Evolutionary conservation across 2,113 vertebrate species (phyloP), one percentile per base, ranked within the genome.

Genomic region (Tyto alba): DNA sequence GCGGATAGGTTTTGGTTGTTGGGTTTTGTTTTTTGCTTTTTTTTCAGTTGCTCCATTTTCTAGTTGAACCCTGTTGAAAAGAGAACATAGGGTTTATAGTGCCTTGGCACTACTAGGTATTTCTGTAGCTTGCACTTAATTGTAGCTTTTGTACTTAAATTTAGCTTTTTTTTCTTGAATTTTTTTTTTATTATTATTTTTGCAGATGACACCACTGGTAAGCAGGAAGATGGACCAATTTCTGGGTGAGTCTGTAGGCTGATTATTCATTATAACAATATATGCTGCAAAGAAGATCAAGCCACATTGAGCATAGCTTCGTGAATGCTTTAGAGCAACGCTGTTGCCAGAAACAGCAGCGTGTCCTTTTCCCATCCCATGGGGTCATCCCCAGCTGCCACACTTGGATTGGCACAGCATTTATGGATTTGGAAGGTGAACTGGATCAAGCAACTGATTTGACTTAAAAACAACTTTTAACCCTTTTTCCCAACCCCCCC

Each of bases 211-310:
- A 97, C 94, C 30, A 90, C 92, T 66, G 95, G 95, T 63, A 98
- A 98, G 66, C 97, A 97, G 86, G 97, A 98, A 94, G 96, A 97
- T 85, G 96, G 96, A 96, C 90, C 96, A 72, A 96, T 97, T 87
- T 83, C 96, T 82, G 96, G 97, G 98, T 98, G 86, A 97, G 96
- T 96, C 16, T 75, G 23, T 69, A 84, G 83, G 4, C 60, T 66
- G 16, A 74, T 91, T 55, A 10, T 74, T 80, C 7, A 0, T 78
- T 27, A 3, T 48, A 34, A 30, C 10, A 23, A 3, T 20, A 18
- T 2, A 3, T 19, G 4, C 45, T 57, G 57, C 52, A n/a, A 8
- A 82, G 66, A 21, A 29, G 66, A 26, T 18, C 6, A 9, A 47
- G 34, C 32, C 21, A 9, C 2, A 7, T 50, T 59, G 19, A 78